phyloP scores from a whole-genome alignment of 92 coral and sea anemone genomes.

The Hydrozoanthus gracilis region DNA sequence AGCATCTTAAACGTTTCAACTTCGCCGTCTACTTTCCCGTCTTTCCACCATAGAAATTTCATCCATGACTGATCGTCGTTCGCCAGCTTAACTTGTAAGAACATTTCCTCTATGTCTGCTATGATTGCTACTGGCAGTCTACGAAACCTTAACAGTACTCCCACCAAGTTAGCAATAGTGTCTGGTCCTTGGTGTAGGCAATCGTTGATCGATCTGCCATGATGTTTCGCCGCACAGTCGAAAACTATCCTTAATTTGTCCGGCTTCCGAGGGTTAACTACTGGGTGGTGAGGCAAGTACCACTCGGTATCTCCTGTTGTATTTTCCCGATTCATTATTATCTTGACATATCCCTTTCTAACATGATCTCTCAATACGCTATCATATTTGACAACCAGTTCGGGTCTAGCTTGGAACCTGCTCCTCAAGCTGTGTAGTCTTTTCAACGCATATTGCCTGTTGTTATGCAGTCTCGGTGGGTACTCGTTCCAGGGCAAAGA shows the following conservation, averaged over 20 bases:
- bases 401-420: background rate
- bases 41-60: slow-evolving; percentile 1
- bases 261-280: background rate
- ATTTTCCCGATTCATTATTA: too few relatives aligned
- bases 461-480: background rate
- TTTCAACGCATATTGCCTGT: background rate
- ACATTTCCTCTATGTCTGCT: slow-evolving; percentile 41
- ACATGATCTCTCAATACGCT: background rate
- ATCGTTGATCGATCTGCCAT: background rate
- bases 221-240: background rate
- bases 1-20: background rate
- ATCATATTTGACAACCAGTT: background rate
- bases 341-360: background rate
- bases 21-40: background rate
- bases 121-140: background rate
- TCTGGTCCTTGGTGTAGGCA: background rate
- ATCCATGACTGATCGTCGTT: background rate
- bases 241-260: background rate
- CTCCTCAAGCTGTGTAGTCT: background rate
- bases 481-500: background rate
- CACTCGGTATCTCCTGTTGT: background rate
- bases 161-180: background rate
- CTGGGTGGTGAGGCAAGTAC: background rate
- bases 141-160: background rate
- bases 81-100: background rate